Evolutionary conservation across 2,888 invertebrate genomes (phyloP), one percentile per base, ranked within the genome.

Genomic region (Caenorhabditis japonica): DNA sequence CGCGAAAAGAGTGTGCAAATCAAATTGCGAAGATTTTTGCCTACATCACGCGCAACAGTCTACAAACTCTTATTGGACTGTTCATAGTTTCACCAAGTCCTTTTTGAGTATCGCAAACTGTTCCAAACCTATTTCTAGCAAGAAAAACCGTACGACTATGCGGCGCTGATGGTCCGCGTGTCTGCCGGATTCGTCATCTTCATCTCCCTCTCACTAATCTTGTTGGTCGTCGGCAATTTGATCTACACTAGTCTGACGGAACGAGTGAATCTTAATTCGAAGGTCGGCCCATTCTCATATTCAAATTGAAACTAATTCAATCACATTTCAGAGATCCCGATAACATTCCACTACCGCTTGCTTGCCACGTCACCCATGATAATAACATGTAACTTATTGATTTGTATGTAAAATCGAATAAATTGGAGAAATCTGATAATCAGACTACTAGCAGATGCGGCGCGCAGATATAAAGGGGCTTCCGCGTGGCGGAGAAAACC

Each of bases 161-260:
- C 82, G 13, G 84, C 82, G 8, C 39, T 82, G 55, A 73, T 84
- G 43, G 80, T 85, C 27, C 73, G 81, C 34, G 75, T 76, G 27
- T 73, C 79, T 12, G 85, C 84, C 4, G 84, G 77, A 51, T 72
- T 84, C 27, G 83, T 83, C 12, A 81, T 85, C 33, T 55, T 72
- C 19, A 75, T 85, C 47, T 85, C 84, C 7, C 62, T 84, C 21
- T 74, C 79, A 10, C 64, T 85, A 34, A 84, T 85, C 10, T 75
- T 83, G 5, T 61, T 85, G 15, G 82, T 85, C 8, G 84, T 85
- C 17, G 83, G 79, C 23, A 84, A 84, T 61, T 76, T 84, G 71
- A 75, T 84, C 34, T 83, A 84, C 72, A 80, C 80, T 5, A 81
- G 80, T 47, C 59, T 84, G 12, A 80, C 79, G 1, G 80, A 80